A percentile compares a stretch with the other conserved stretches of the same genome.
Evolutionary conservation across 2,888 invertebrate genomes (phyloP).

Genomic region (Thereva unica): DNA sequence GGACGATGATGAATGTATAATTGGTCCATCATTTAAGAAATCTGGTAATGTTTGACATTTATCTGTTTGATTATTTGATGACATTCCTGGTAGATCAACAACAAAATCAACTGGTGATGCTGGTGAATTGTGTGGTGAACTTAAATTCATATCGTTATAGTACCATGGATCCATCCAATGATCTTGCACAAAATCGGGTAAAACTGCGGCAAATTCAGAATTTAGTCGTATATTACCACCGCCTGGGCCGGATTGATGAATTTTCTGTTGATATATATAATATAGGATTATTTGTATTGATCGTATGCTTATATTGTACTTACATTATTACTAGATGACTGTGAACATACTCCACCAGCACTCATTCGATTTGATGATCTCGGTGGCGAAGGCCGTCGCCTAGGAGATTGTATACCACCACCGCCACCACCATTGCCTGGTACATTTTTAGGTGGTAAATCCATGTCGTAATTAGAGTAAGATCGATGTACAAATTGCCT

Average conservation of each 20-base stretch:
- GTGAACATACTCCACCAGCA: slow-evolving; percentile 12
- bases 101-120: slow-evolving; percentile 48
- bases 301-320: neutral
- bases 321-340: slow-evolving; percentile 18
- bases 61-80: slow-evolving; percentile 28
- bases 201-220: slow-evolving; percentile 53
- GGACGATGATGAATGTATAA: slow-evolving; percentile 58
- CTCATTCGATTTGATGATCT: slow-evolving; percentile 7
- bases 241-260: slow-evolving; percentile 28
- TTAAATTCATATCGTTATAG: slow-evolving; percentile 52
- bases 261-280: slow-evolving; percentile 19
- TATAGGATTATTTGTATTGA: neutral
- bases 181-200: slow-evolving; percentile 89
- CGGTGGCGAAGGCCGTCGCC: slow-evolving; percentile 20
- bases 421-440: slow-evolving; percentile 39
- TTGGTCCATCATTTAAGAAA: slow-evolving; percentile 72
- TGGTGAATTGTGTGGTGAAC: slow-evolving; percentile 53
- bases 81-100: slow-evolving; percentile 45
- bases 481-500: slow-evolving; percentile 55
- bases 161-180: slow-evolving; percentile 75
- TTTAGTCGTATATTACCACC: slow-evolving; percentile 39
- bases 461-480: slow-evolving; percentile 57
- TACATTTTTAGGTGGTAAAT: slow-evolving; percentile 45
- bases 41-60: slow-evolving; percentile 65
- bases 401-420: slow-evolving; percentile 26